Base-by-base conservation (phyloP, 2,797 vertebrate genomes). In the Sebastes reedi region DNA sequence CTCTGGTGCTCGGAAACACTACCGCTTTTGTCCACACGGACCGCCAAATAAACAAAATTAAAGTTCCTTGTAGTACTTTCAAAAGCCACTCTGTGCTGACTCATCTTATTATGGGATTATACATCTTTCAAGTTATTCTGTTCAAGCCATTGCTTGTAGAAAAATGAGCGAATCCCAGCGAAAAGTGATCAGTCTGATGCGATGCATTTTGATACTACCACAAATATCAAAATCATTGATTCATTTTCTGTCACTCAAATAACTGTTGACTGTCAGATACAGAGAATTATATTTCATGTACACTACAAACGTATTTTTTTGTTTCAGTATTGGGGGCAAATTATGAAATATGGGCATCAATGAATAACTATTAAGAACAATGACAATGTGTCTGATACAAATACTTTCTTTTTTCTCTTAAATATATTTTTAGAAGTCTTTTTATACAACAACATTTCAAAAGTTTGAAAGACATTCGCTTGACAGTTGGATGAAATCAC, bases 401-500 rank as follows among this genome's bases (percentile, higher is more conserved):
- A 56, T 14, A 24, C 20, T 13, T 24, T 12, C 5, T 22, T 29
- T 30, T 14, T 10, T 34, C 50, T 34, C 7, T 11, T 6, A 10
- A 55, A 55, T 13, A 10, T 56, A 39, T 42, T 42, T 34, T 59
- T 27, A 2, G 5, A 50, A 60, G 30, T 34, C 8, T 54, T 50
- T 65, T 82, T 73, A 42, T 62, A 18, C 14, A 42, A n/a, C 4
- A 14, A 59, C 25, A 59, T 39, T 65, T 84, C 34, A 67, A 52
- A 87, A 64, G 77, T 72, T 55, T 59, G 14, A 50, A 25, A 1
- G 13, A 30, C 27, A 32, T 77, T 58, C 3, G 5, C 5, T 5
- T 65, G 73, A 82, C 77, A 80, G 64, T 16, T 13, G 27, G 76
- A 39, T 70, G n/a, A 52, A 69, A 70, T 27, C 54, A 29, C 46